Percentiles rank a stretch among this genome's conserved stretches.
These are phyloP conservation scores for Nothocercus julius DNA, from an alignment of 2,113 vertebrate species.

Conservation along the genomic window DNA sequence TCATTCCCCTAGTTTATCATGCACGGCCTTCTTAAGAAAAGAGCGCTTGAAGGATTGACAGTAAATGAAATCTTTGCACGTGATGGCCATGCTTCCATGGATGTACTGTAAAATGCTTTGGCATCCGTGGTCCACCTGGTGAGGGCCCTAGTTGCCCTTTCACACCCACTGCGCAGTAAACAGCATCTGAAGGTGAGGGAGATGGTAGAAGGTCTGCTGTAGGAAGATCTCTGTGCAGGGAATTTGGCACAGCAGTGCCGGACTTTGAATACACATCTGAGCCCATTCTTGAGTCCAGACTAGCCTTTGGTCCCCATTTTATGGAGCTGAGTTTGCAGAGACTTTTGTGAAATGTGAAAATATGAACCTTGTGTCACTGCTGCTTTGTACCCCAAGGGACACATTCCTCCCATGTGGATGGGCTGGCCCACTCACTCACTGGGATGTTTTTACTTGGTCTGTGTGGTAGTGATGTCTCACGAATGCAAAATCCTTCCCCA, in stretches of 20 bases:
- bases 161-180: accelerated
- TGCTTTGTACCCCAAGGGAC: background rate
- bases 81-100: background rate
- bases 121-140: background rate
- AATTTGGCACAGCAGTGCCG: accelerated
- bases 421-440: background rate
- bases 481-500: background rate
- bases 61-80: background rate
- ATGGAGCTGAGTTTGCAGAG: background rate
- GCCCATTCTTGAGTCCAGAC: background rate
- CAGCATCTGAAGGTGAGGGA: background rate
- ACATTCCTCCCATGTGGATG: too few species aligned
- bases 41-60: background rate
- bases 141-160: background rate
- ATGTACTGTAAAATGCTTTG: background rate
- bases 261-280: background rate
- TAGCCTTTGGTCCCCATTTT: accelerated
- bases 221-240: background rate
- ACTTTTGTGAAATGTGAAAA: background rate
- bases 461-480: background rate
- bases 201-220: background rate
- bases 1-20: background rate
- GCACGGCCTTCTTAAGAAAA: background rate
- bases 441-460: background rate
- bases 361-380: background rate